Evolutionary conservation across 2,113 vertebrate genomes (phyloP), one percentile per base, ranked within the genome.

Genomic region (Artemisiospiza belli): DNA sequence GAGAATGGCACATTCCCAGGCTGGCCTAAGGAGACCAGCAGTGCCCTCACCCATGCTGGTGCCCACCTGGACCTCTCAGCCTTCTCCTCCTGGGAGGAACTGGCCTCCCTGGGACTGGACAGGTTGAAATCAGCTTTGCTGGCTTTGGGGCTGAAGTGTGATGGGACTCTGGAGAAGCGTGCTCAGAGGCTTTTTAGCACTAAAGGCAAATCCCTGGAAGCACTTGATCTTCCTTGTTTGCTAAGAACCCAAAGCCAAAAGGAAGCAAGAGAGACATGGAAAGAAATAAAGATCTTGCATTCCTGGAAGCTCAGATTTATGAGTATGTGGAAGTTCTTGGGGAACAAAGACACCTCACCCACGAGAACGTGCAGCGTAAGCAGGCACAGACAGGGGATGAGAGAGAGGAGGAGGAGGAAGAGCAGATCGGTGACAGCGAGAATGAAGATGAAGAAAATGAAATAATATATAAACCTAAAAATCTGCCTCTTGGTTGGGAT

Each of bases 361-460:
- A 28, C 2, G 8, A 39, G 59, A 62, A 62, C 2, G 25, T 39
- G 59, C 35, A 62, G 25, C 1, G 3, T 17, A 19, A 19, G 11
- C 35, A 28, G 59, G 59, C 35, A 6, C 11, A 0, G 35, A 61
- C 59, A 39, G 35, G 35, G 8, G 16, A 39, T 24, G 35, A 61
- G 35, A 61, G 24, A 61, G 58, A 61, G 35, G 99, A 99, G 35
- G 24, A 37, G 24, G 35, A 61, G 35, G 35, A 27, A 27, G 16
- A 62, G 25, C 35, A 28, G 59, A 28, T 28, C 59, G 27, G 35
- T 39, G 59, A 27, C 7, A 59, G n/a, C 9, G 3, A 35, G n/a
- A 61, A 25, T 28, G 59, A 62, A 62, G 59, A 61, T 61, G 59
- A 39, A 62, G 59, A 62, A 27, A 61, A 61, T 61, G 24, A 61